Percentiles rank a stretch among this genome's conserved stretches.
Evolutionary conservation across 1,140 invertebrate species (phyloP).

Genomic region (Heliothis subflexa): DNA sequence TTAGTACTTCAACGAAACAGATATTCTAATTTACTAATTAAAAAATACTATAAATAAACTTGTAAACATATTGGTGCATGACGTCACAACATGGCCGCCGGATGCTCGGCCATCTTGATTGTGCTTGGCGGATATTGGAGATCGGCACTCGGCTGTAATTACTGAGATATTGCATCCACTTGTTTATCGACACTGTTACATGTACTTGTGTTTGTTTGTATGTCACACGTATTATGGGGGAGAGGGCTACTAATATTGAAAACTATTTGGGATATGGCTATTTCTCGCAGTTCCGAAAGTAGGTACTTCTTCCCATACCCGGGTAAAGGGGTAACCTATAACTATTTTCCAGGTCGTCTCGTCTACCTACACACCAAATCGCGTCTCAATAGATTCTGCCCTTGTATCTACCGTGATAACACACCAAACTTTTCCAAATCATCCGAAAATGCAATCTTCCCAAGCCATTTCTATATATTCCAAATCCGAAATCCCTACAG

Average conservation of each 20-base stretch:
- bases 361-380: too few species aligned
- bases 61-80: slow-evolving; percentile 37
- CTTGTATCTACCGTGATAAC: too few species aligned
- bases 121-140: slow-evolving; percentile 74
- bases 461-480: too few species aligned
- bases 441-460: too few species aligned
- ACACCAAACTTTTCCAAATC: too few species aligned
- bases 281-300: too few species aligned
- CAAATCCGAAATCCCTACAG: too few species aligned
- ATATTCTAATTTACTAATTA: not conserved
- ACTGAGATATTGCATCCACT: slow-evolving; percentile 64
- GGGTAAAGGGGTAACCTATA: too few species aligned
- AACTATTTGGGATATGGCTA: too few species aligned
- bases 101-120: slow-evolving; percentile 80
- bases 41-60: slow-evolving; percentile 5
- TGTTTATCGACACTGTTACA: slow-evolving; percentile 52
- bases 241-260: not conserved
- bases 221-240: not conserved
- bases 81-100: slow-evolving; percentile 68
- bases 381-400: too few species aligned
- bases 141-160: slow-evolving; percentile 68
- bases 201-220: slow-evolving; percentile 1
- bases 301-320: too few species aligned
- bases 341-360: too few species aligned
- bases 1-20: not conserved